Percentiles rank a stretch among this genome's conserved stretches.
phyloP scores from a whole-genome alignment of 2,113 vertebrate species.

The zebrafish (Danio rerio) region DNA sequence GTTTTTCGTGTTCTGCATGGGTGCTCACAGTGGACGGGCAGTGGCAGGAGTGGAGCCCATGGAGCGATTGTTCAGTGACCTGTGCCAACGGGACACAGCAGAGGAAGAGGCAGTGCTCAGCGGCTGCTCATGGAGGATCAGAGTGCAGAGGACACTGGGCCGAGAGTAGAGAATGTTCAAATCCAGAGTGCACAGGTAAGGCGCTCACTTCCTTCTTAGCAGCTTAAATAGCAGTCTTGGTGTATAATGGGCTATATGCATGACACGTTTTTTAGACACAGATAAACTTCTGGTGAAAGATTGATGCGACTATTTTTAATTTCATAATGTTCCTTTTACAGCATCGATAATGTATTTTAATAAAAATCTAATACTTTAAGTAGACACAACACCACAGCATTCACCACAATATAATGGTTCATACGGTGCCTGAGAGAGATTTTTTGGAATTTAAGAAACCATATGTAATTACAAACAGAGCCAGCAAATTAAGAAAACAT shows the following conservation, averaged over 20 bases:
- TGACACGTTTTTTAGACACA: no score
- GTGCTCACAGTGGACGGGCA: constrained; percentile 90
- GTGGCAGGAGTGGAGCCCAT: constrained; percentile 98
- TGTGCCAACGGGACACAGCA: constrained; percentile 98
- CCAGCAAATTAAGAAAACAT: no score
- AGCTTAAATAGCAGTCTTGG: neutral
- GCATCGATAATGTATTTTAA: no score
- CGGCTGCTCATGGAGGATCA: constrained; percentile 93
- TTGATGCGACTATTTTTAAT: no score
- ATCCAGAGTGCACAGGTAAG: constrained; percentile 96
- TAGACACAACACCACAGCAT: no score
- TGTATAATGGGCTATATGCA: neutral
- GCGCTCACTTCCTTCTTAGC: constrained; percentile 8
- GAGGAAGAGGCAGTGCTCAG: constrained; percentile 92
- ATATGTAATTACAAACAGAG: no score
- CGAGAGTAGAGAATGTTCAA: constrained; percentile 95
- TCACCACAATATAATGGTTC: no score
- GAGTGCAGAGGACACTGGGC: constrained; percentile 97
- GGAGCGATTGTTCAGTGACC: constrained; percentile 97
- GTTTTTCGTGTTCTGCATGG: constrained; percentile 69
- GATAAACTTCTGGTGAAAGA: no score
- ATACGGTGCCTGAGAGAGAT: no score
- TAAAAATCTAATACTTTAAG: no score
- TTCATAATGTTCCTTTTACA: no score
- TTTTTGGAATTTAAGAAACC: no score